Evolutionary conservation across 2,888 invertebrate species (phyloP).

Genomic region (Stenodema calcarata): DNA sequence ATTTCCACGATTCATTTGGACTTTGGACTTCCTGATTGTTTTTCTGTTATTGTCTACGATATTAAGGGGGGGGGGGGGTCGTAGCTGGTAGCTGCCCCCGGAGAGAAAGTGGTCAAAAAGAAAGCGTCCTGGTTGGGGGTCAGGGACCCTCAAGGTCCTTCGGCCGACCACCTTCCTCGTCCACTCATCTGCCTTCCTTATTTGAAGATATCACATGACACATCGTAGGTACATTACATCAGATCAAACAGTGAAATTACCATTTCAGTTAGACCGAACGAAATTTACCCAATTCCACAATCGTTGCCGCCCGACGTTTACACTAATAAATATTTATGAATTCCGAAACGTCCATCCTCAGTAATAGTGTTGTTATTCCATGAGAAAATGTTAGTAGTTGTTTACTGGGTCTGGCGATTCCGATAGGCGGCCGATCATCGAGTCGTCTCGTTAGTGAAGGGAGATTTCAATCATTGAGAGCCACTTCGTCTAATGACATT

Average conservation of each 20-base stretch:
- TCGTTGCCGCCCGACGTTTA: too few species aligned
- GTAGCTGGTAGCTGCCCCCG: not conserved
- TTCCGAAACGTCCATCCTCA: not conserved
- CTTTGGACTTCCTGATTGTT: too few species aligned
- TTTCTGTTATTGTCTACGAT: too few species aligned
- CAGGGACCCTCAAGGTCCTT: constrained; percentile 46
- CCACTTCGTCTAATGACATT: not conserved
- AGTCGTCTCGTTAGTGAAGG: not conserved
- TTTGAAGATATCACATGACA: not conserved
- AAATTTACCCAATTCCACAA: too few species aligned
- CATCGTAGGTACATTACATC: too few species aligned
- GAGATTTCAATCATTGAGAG: not conserved
- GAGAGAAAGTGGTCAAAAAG: constrained; percentile 47
- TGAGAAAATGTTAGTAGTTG: not conserved
- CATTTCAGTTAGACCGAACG: too few species aligned
- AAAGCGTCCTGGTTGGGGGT: constrained; percentile 52
- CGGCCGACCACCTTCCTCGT: not conserved
- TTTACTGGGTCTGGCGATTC: not conserved
- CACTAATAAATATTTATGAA: not conserved
- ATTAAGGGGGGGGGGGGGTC: not conserved
- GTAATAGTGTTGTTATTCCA: not conserved
- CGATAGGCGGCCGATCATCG: not conserved
- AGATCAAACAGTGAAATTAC: too few species aligned
- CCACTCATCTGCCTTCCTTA: not conserved
- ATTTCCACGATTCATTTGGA: too few species aligned